phyloP scores from a whole-genome alignment of 2,888 invertebrate species.

The Peribatodes rhomboidaria region DNA sequence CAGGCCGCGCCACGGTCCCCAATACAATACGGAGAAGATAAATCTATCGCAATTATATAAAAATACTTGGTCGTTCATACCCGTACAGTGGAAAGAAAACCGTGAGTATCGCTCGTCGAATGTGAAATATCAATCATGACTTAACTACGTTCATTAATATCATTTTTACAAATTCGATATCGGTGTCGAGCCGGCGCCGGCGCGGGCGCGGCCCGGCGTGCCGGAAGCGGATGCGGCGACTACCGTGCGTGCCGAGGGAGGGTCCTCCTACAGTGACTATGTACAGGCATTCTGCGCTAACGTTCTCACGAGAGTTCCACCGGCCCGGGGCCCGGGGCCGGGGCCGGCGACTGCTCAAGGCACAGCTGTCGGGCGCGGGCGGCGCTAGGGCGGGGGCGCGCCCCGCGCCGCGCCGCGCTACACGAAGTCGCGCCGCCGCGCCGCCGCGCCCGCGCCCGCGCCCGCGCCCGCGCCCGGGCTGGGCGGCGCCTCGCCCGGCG shows the following conservation, averaged over 20 bases:
- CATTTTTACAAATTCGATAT: conserved; percentile 54
- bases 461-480: conserved; percentile 56
- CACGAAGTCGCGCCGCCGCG: conserved; percentile 57
- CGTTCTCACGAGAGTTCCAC: conserved; percentile 16
- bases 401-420: conserved; percentile 64
- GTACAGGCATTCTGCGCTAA: conserved; percentile 19
- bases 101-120: conserved; percentile 56
- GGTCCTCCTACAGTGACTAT: background rate
- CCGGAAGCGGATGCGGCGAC: conserved; percentile 42
- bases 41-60: conserved; percentile 51
- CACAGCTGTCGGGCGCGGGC: conserved; percentile 42
- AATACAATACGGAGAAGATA: conserved; percentile 26
- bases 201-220: conserved; percentile 31
- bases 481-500: conserved; percentile 53
- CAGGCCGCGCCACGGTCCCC: conserved; percentile 4
- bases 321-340: background rate
- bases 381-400: conserved; percentile 50
- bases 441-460: conserved; percentile 61
- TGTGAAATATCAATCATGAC: conserved; percentile 49
- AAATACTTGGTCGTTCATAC: conserved; percentile 65
- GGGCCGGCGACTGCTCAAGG: conserved; percentile 35
- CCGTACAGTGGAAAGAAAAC: conserved; percentile 43
- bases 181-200: conserved; percentile 32
- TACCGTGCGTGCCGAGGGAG: conserved; percentile 33
- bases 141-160: conserved; percentile 50